Evolutionary conservation across 2,888 invertebrate species (phyloP).

Genomic region (Dynastes grantii): DNA sequence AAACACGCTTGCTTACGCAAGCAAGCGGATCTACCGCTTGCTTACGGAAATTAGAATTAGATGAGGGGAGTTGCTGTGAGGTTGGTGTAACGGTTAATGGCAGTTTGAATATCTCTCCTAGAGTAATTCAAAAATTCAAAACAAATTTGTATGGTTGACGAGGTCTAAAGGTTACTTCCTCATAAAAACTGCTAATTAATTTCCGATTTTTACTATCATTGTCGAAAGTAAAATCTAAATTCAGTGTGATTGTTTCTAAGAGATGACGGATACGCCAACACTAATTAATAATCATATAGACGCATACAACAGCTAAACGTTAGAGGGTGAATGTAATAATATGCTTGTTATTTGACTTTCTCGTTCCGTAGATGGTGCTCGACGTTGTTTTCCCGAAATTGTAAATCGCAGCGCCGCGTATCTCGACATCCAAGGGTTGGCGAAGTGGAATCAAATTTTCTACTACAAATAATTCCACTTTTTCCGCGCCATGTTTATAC

Average conservation of each 20-base stretch:
- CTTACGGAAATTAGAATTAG: background rate
- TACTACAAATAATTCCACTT: constrained; percentile 42
- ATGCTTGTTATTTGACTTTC: too few species aligned
- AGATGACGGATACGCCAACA: too few species aligned
- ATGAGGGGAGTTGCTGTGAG: background rate
- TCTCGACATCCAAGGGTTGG: constrained; percentile 7
- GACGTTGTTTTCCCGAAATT: background rate
- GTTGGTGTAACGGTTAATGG: too few species aligned
- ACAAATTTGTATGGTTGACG: background rate
- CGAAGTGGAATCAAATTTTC: constrained; percentile 31
- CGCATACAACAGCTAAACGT: too few species aligned
- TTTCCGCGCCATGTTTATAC: constrained; percentile 35
- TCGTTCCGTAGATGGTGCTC: background rate
- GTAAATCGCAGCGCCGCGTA: background rate
- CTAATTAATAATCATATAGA: too few species aligned
- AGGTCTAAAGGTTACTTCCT: background rate
- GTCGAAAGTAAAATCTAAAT: background rate
- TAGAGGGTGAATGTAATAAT: too few species aligned
- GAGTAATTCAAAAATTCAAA: background rate
- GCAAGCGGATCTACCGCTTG: too few species aligned
- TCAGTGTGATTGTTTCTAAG: background rate
- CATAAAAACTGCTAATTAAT: constrained; percentile 13
- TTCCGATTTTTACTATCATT: too few species aligned
- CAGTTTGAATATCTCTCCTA: too few species aligned
- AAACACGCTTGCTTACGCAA: too few species aligned